Evolutionary conservation across 1,140 invertebrate genomes (phyloP).

Genomic region (Nymphalis io): DNA sequence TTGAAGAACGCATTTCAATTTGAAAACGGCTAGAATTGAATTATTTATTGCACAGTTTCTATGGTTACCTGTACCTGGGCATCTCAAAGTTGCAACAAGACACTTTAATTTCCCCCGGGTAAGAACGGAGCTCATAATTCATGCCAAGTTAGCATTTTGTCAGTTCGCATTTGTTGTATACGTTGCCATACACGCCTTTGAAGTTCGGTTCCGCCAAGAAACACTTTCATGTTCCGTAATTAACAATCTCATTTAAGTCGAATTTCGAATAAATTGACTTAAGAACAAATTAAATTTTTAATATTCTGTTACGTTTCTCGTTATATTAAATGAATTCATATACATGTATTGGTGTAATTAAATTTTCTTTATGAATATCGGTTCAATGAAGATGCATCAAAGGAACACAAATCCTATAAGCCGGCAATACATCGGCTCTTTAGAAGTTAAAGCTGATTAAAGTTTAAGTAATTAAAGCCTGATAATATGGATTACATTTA

Average conservation of each 20-base stretch:
- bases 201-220: constrained; percentile 29
- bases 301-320: constrained; percentile 19
- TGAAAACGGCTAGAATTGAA: constrained; percentile 57
- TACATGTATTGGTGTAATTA: constrained; percentile 22
- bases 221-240: constrained; percentile 35
- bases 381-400: constrained; percentile 22
- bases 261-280: constrained; percentile 32
- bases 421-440: constrained; percentile 16
- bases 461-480: neutral
- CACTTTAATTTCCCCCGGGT: constrained; percentile 77
- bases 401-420: constrained; percentile 12
- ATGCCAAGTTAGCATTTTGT: constrained; percentile 77
- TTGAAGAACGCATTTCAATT: constrained; percentile 54
- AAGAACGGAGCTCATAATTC: constrained; percentile 72
- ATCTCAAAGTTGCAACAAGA: constrained; percentile 75
- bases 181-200: constrained; percentile 28
- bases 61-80: constrained; percentile 61
- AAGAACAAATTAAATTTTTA: constrained; percentile 35
- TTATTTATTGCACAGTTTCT: constrained; percentile 62
- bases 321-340: constrained; percentile 28
- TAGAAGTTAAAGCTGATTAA: constrained; percentile 19
- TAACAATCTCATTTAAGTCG: constrained; percentile 31
- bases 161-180: constrained; percentile 50
- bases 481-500: neutral
- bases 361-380: constrained; percentile 34